phyloP scores from a whole-genome alignment of 2,113 vertebrate genomes.

The Calyptommatus sinebrachiatus region DNA sequence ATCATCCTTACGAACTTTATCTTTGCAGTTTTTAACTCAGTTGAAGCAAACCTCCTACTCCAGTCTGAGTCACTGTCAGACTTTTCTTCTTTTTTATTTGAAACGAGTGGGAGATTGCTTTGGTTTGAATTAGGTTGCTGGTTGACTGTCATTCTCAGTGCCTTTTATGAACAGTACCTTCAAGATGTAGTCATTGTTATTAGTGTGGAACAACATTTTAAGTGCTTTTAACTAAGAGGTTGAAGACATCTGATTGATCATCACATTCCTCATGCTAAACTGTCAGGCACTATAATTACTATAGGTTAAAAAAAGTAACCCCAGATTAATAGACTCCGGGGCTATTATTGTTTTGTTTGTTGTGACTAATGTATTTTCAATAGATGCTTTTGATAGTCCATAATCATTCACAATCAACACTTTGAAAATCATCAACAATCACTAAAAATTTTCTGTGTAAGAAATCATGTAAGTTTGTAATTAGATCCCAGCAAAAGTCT shows the following conservation, averaged over 20 bases:
- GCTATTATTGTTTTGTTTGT: too few species aligned
- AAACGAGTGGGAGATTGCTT: slow-evolving; percentile 30
- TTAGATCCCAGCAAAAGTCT: too few species aligned
- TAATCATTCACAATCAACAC: too few species aligned
- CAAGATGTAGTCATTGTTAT: slow-evolving; percentile 39
- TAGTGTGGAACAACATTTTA: slow-evolving; percentile 23
- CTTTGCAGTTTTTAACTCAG: slow-evolving; percentile 12
- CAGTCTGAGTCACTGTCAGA: slow-evolving; percentile 44
- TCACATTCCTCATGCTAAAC: slow-evolving; percentile 34
- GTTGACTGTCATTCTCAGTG: slow-evolving; percentile 21
- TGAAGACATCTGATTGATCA: slow-evolving; percentile 27
- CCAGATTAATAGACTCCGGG: too few species aligned
- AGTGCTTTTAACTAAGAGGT: slow-evolving; percentile 32
- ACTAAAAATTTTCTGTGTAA: too few species aligned
- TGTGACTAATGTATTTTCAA: too few species aligned
- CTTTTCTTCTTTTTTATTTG: slow-evolving; percentile 7
- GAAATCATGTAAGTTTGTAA: too few species aligned
- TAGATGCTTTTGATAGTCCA: too few species aligned
- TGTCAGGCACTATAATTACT: slow-evolving; percentile 18
- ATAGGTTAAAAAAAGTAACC: too few species aligned
- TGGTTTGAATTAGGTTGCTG: slow-evolving; percentile 43
- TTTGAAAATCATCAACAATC: too few species aligned
- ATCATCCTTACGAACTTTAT: slow-evolving; percentile 15
- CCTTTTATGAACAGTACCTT: slow-evolving; percentile 36
- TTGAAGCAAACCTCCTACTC: slow-evolving; percentile 40